Conservation (phyloP, 2,113 vertebrate species). For the Calidris pugnax region DNA sequence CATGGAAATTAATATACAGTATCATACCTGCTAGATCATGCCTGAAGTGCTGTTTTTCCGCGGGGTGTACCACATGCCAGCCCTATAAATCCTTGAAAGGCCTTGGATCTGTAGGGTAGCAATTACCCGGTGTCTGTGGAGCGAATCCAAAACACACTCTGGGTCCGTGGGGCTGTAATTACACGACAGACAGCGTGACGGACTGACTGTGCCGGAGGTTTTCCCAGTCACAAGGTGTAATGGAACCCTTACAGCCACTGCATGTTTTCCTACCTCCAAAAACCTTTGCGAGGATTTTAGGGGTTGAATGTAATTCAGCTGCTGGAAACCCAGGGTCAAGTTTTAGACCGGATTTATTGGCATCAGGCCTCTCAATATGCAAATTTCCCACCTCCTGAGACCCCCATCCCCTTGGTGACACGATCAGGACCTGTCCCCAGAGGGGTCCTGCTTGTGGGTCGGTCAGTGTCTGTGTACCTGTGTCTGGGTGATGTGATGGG, state of each 20-base stretch:
- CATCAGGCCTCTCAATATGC: background rate
- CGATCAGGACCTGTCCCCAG: background rate
- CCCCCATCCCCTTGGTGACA: background rate
- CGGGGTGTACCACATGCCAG: background rate
- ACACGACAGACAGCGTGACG: background rate
- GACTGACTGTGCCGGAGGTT: background rate
- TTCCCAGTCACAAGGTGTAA: constrained; percentile 52
- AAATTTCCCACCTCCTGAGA: background rate
- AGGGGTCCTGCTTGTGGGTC: rapidly evolving
- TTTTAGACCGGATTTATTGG: background rate
- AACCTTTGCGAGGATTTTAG: background rate
- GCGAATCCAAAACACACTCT: background rate
- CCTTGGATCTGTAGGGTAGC: background rate
- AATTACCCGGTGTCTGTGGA: background rate
- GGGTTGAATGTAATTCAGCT: background rate
- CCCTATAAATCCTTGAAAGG: background rate
- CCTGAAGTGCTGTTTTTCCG: background rate
- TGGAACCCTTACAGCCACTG: background rate
- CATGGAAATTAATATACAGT: background rate
- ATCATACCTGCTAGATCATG: background rate
- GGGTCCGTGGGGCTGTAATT: constrained; percentile 13
- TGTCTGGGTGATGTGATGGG: background rate
- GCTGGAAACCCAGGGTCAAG: background rate
- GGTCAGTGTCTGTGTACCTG: rapidly evolving
- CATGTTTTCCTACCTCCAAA: background rate